A percentile compares a stretch with the other conserved stretches of the same genome.
Conservation (phyloP, 2,113 vertebrate species). For the Lichenostomus cassidix region DNA sequence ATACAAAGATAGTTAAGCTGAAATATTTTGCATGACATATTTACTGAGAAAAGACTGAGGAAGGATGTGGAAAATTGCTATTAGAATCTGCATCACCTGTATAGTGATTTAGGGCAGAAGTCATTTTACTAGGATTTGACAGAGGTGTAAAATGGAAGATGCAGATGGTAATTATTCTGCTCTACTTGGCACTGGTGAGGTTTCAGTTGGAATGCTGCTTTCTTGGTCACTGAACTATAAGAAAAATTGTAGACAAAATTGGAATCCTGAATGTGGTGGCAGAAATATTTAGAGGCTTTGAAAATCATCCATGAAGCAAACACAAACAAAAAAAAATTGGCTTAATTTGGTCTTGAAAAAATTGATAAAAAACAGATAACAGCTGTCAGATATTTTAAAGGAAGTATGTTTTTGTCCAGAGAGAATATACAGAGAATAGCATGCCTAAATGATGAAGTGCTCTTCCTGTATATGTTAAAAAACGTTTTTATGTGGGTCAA, state of each 20-base stretch:
- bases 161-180: slow-evolving; percentile 54
- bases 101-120: background rate
- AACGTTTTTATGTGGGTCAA: background rate
- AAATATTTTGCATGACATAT: background rate
- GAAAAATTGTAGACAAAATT: background rate
- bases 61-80: background rate
- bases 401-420: background rate
- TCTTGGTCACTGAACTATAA: slow-evolving; percentile 5
- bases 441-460: background rate
- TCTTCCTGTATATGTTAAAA: background rate
- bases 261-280: background rate
- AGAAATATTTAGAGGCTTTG: background rate
- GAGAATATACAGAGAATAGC: background rate
- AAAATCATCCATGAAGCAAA: background rate
- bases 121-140: background rate
- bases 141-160: slow-evolving; percentile 34
- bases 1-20: background rate
- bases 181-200: slow-evolving; percentile 36
- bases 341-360: background rate
- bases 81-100: background rate
- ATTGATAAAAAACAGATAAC: background rate
- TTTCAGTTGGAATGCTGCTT: background rate
- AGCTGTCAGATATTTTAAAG: background rate
- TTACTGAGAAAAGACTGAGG: background rate
- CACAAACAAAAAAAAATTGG: background rate